Evolutionary conservation across 2,797 vertebrate genomes (phyloP).

Genomic region (Acanthornis magna): DNA sequence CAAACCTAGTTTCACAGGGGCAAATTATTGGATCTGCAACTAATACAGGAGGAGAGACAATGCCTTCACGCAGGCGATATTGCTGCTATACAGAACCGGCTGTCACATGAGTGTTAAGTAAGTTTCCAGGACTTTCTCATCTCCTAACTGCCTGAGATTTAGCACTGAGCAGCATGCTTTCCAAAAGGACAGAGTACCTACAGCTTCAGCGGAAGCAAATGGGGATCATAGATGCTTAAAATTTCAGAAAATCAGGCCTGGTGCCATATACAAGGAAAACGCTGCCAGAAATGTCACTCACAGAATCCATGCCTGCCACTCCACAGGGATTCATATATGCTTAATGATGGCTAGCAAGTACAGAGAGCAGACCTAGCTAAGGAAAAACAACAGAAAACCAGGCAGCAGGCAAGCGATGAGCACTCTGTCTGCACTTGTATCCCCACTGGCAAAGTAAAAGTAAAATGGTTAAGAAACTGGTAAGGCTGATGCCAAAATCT

Average conservation of each 20-base stretch:
- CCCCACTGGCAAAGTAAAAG: slow-evolving; percentile 48
- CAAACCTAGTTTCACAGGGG: slow-evolving; percentile 33
- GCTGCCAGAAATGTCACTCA: slow-evolving; percentile 63
- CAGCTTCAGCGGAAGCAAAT: slow-evolving; percentile 31
- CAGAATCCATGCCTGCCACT: slow-evolving; percentile 49
- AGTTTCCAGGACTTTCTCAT: slow-evolving; percentile 48
- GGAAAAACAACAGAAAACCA: slow-evolving; percentile 58
- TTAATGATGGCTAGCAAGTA: slow-evolving; percentile 61
- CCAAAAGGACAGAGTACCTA: slow-evolving; percentile 37
- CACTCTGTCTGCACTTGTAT: slow-evolving; percentile 40
- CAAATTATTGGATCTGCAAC: slow-evolving; percentile 12
- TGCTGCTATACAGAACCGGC: background rate
- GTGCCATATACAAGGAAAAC: slow-evolving; percentile 19
- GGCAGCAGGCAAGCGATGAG: slow-evolving; percentile 41
- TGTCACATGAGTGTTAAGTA: background rate
- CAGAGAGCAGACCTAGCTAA: slow-evolving; percentile 51
- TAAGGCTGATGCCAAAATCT: slow-evolving; percentile 19
- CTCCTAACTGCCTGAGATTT: slow-evolving; percentile 29
- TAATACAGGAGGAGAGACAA: background rate
- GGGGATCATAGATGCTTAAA: slow-evolving; percentile 41
- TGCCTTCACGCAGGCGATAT: background rate
- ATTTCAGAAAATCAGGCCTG: slow-evolving; percentile 56
- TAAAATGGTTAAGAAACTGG: slow-evolving; percentile 21
- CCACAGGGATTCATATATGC: slow-evolving; percentile 45
- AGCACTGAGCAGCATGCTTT: slow-evolving; percentile 10